Conservation (phyloP, 1,140 invertebrate species). For the Hormaphis cornu region DNA sequence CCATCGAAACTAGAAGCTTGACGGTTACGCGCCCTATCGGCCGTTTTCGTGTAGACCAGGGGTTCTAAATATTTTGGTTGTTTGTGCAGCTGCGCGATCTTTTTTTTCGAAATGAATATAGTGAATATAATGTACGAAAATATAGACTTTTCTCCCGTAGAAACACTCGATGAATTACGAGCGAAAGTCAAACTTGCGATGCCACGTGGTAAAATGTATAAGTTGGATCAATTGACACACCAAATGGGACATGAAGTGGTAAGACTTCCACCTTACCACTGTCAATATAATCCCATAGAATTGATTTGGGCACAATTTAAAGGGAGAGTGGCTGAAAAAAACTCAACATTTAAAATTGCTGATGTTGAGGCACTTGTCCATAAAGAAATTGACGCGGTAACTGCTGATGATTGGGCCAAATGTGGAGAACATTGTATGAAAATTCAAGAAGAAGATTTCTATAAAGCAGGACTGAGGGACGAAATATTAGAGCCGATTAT, state of each 20-base stretch:
- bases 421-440: not conserved
- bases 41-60: too few relatives aligned
- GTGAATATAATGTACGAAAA: too few relatives aligned
- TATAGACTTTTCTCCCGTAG: too few relatives aligned
- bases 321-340: conserved; percentile 7
- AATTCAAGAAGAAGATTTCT: not conserved
- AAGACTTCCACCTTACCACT: conserved; percentile 38
- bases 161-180: not conserved
- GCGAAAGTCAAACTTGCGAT: not conserved
- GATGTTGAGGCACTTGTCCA: not conserved
- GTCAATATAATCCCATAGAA: conserved; percentile 39
- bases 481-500: not conserved
- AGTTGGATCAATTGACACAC: conserved; percentile 1
- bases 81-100: too few relatives aligned
- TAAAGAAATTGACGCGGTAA: not conserved
- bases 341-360: not conserved
- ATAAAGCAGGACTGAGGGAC: not conserved
- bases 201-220: not conserved
- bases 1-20: too few relatives aligned
- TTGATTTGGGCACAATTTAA: conserved; percentile 38
- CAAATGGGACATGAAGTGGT: conserved; percentile 35
- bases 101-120: too few relatives aligned
- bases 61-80: too few relatives aligned
- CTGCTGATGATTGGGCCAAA: not conserved
- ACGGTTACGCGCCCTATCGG: too few relatives aligned